Conservation (phyloP, 2,113 vertebrate genomes). For the Acrocephalus arundinaceus region DNA sequence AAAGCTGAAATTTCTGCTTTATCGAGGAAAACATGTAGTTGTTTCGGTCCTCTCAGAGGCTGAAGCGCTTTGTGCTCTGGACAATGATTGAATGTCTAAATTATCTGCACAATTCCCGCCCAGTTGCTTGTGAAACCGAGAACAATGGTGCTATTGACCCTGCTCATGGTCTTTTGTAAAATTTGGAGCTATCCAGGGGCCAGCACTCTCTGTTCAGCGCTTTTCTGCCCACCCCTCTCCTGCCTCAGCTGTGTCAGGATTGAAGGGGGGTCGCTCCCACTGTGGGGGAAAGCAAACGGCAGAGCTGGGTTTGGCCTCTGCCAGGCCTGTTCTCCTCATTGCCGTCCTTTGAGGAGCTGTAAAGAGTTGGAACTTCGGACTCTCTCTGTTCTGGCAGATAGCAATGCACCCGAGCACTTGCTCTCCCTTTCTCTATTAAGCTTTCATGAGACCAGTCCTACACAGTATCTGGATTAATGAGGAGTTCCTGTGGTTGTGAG, state of each 20-base stretch:
- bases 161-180: not conserved
- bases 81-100: not conserved
- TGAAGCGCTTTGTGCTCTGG: not conserved
- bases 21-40: not conserved
- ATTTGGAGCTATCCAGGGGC: not conserved
- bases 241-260: not conserved
- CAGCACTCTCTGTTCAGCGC: not conserved
- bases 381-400: not conserved
- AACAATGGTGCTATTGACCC: not conserved
- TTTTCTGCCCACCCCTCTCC: rapidly evolving
- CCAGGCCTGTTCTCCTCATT: not conserved
- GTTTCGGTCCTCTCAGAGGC: not conserved
- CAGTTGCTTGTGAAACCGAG: not conserved
- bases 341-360: not conserved
- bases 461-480: not conserved
- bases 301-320: not conserved
- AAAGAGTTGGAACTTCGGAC: not conserved
- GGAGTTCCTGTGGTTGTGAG: not conserved
- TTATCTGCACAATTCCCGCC: not conserved
- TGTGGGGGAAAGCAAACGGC: rapidly evolving
- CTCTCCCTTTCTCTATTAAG: not conserved
- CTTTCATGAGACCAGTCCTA: not conserved
- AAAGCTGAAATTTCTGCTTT: rapidly evolving
- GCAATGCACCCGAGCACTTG: not conserved
- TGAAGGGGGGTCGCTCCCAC: not conserved